Percentiles rank a stretch among this genome's conserved stretches.
Conservation (phyloP, 1,140 invertebrate species). For the Chlorops oryzae region DNA sequence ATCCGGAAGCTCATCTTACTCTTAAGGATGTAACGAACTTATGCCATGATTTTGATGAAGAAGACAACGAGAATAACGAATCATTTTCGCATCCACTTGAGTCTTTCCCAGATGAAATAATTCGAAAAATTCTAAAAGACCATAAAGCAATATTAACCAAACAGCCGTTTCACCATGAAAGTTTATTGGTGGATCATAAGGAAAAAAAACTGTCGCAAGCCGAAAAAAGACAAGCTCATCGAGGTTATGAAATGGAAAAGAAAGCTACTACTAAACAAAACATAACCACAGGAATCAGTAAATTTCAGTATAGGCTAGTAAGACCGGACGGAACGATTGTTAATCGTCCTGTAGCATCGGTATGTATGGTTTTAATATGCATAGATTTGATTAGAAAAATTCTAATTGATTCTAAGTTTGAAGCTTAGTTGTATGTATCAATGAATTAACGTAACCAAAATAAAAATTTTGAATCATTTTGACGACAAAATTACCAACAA, state of each 20-base stretch:
- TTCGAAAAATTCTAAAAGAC: slow-evolving; percentile 65
- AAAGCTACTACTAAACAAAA: slow-evolving; percentile 65
- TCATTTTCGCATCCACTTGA: slow-evolving; percentile 61
- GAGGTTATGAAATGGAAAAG: slow-evolving; percentile 91
- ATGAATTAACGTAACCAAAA: not conserved
- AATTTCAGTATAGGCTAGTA: slow-evolving; percentile 51
- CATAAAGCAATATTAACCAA: slow-evolving; percentile 70
- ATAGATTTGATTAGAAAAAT: too few relatives aligned
- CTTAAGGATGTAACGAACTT: slow-evolving; percentile 92
- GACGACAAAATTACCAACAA: too few relatives aligned
- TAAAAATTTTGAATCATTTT: not conserved
- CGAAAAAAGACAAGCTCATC: slow-evolving; percentile 88
- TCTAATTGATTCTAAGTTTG: not conserved
- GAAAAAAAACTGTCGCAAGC: slow-evolving; percentile 92
- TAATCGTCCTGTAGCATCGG: slow-evolving; percentile 53
- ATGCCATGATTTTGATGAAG: slow-evolving; percentile 87
- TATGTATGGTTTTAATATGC: slow-evolving; percentile 41
- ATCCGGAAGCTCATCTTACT: slow-evolving; percentile 91
- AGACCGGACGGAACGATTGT: slow-evolving; percentile 56
- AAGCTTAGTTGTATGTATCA: not conserved
- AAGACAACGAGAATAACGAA: slow-evolving; percentile 53
- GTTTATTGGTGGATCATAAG: slow-evolving; percentile 88
- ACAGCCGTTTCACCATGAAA: slow-evolving; percentile 95
- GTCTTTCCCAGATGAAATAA: slow-evolving; percentile 73
- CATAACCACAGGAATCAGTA: slow-evolving; percentile 21